Base-by-base conservation (phyloP, 2,797 vertebrate species). In the Liparis tanakae region DNA sequence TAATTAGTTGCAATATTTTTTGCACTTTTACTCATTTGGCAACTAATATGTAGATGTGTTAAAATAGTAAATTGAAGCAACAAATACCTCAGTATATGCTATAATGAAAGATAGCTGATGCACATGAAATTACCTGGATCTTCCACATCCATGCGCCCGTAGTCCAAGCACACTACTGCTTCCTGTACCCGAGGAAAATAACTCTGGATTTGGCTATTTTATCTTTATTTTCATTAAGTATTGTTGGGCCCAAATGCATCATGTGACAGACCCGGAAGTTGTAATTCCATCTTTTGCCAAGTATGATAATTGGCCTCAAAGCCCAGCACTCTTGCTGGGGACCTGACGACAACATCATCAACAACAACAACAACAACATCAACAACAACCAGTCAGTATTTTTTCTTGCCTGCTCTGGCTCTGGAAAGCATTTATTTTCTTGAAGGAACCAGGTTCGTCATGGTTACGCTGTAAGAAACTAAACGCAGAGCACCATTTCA, bases 391-490 rank as follows among this genome's bases (percentile, higher is more conserved):
- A 51, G n/a, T 22, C n/a, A 22, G 50, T 12, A 20, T 51, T 51
- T 22, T n/a, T 22, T 22, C 20, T 48, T n/a, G 46, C 6, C 15
- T n/a, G 18, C 48, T 50, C 15, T 17, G 44, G 15, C 44, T 46
- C 48, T 50, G 48, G 48, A 20, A n/a, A n/a, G 50, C 25, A 18
- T 55, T 65, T 74, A 10, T n/a, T 20, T 64, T 73, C 41, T 66
- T 71, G 46, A 13, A 37, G n/a, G 10, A 70, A 59, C 56, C 15
- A 13, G 15, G 36, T 64, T 81, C 70, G 61, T 71, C 55, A 44
- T 39, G 15, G 33, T 57, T 63, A 76, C 39, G 44, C 44, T 69
- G 44, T 75, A 69, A 76, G 53, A 68, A 80, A 68, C 65, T 13
- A 5, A 55, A 62, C 50, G 53, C 14, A 4, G 1, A 46, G 43